Base-by-base conservation (phyloP, 2,888 invertebrate genomes). In the Cataglyphis livida region DNA sequence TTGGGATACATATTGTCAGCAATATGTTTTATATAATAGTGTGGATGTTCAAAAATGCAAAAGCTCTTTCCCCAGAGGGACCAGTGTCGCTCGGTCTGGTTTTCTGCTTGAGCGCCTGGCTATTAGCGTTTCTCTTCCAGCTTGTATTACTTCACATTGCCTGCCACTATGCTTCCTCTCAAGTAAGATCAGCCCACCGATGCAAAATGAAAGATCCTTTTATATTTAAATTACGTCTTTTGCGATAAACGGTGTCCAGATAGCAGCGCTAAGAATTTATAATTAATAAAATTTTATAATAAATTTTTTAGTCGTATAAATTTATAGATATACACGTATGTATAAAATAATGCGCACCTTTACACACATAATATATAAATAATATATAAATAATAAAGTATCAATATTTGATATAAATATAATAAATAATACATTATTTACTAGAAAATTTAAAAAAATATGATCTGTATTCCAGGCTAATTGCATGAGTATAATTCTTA, bases 381-480 rank as follows among this genome's bases (percentile, higher is more conserved):
- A n/a, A 41, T 59, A 61, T 51, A 35, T 1, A 15, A 61, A 48
- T 48, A n/a, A 48, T 48, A 32, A 70, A 64, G 1, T 51, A 10
- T 35, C 15, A 25, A 44, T n/a, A 3, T 75, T 54, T 38, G 38
- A 65, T 41, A 10, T n/a, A 75, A 64, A 32, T n/a, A 35, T 28
- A 28, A 28, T 15, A 62, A 28, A 5, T 12, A 4, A 3, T 5
- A 7, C 9, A 12, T 76, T 59, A 57, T 74, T 73, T 59, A 62
- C 48, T 28, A 51, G 3, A 61, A 1, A 9, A 51, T 62, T 25
- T 25, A 7, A 18, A 6, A 18, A 28, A 32, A 54, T 10, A 6
- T 51, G 25, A 65, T 64, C 84, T 84, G 18, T 3, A 12, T 90
- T 87, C 28, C 87, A 94, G 94, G 94, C 94, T 0, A 94, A 92